Percentiles rank a stretch among this genome's conserved stretches.
Conservation (phyloP, 2,888 invertebrate species). For the Linyphia triangularis region DNA sequence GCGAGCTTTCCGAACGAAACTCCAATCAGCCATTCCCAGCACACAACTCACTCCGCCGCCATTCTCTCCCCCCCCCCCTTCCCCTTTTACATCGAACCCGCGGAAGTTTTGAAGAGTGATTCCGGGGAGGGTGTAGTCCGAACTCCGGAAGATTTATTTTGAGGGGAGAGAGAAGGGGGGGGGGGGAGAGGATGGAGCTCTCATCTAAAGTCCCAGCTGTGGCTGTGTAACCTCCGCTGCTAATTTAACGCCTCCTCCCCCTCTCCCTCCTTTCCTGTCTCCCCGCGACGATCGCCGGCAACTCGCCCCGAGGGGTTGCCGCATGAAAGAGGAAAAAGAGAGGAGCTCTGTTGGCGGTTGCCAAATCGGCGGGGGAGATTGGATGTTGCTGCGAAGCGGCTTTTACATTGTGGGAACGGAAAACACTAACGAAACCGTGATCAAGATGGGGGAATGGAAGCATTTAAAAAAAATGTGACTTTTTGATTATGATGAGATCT, state of each 20-base stretch:
- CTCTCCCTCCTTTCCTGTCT: constrained; percentile 24
- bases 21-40: not conserved
- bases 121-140: constrained; percentile 35
- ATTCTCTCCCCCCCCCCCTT: not conserved
- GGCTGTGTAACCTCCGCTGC: constrained; percentile 71
- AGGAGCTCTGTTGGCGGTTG: constrained; percentile 54
- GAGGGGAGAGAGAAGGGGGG: constrained; percentile 20
- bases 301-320: constrained; percentile 48
- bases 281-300: constrained; percentile 70
- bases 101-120: constrained; percentile 70
- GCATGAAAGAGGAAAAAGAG: not conserved
- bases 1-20: too few species aligned
- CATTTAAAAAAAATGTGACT: too few species aligned
- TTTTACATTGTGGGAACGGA: too few species aligned
- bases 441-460: too few species aligned
- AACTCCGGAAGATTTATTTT: constrained; percentile 66
- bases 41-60: not conserved
- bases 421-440: too few species aligned
- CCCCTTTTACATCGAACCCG: constrained; percentile 9
- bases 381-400: too few species aligned
- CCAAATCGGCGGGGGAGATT: constrained; percentile 3
- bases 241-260: constrained; percentile 74
- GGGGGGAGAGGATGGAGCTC: not conserved
- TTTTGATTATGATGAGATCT: too few species aligned
- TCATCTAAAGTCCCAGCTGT: constrained; percentile 58